phyloP scores from a whole-genome alignment of 1,140 invertebrate genomes.

The Periplaneta americana region DNA sequence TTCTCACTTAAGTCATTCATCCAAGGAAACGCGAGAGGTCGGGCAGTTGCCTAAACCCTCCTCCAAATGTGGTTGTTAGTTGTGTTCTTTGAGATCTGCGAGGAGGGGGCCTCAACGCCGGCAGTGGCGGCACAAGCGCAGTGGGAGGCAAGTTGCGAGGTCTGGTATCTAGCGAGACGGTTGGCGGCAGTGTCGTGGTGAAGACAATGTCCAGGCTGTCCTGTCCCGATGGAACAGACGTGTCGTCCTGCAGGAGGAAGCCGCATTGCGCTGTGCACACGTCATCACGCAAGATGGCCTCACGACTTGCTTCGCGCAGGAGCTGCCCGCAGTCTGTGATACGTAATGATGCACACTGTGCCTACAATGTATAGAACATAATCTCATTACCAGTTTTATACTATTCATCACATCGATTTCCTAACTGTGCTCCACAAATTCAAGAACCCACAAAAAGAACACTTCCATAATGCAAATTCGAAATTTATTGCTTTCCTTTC shows the following conservation, averaged over 20 bases:
- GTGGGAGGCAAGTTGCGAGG: not conserved
- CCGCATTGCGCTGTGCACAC: conserved; percentile 88
- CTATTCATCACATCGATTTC: too few species aligned
- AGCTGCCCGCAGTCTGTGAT: conserved; percentile 83
- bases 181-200: conserved; percentile 19
- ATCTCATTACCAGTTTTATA: too few species aligned
- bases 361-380: too few species aligned
- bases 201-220: conserved; percentile 43
- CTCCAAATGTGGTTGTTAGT: not conserved
- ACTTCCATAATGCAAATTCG: too few species aligned
- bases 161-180: conserved; percentile 24
- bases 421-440: too few species aligned
- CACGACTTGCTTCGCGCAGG: conserved; percentile 70
- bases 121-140: not conserved
- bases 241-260: conserved; percentile 43
- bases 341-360: conserved; percentile 81
- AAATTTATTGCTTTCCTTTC: too few species aligned
- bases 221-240: conserved; percentile 31
- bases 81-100: not conserved
- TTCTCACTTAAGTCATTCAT: conserved; percentile 22
- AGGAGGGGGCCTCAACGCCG: not conserved
- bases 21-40: conserved; percentile 58
- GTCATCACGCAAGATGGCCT: conserved; percentile 76
- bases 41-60: conserved; percentile 37
- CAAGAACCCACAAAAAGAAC: too few species aligned